Percentiles rank a stretch among this genome's conserved stretches.
These are phyloP conservation scores for Drosophila limbata DNA, from an alignment of 2,888 invertebrate species.

Conservation along the genomic window DNA sequence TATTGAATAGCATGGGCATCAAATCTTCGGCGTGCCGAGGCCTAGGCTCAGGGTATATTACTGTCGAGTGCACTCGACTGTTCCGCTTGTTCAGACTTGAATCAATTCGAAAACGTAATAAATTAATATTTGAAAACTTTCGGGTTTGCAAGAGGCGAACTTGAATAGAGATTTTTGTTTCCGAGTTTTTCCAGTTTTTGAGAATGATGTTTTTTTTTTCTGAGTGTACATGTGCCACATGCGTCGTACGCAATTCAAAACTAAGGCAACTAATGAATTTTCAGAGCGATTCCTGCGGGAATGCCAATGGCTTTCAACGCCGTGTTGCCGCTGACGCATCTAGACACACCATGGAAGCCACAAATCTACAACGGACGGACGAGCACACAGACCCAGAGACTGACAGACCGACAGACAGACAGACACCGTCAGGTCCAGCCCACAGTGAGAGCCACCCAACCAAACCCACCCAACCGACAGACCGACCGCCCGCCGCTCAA, in stretches of 20 bases:
- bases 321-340: conserved; percentile 31
- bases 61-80: too few relatives aligned
- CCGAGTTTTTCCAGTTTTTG: too few relatives aligned
- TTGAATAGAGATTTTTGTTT: too few relatives aligned
- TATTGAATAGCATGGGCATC: too few relatives aligned
- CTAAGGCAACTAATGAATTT: conserved; percentile 78
- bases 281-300: conserved; percentile 74
- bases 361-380: conserved; percentile 48
- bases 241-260: conserved; percentile 55
- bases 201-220: neutral
- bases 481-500: conserved; percentile 27
- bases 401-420: conserved; percentile 26
- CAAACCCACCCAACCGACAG: conserved; percentile 1
- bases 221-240: conserved; percentile 21
- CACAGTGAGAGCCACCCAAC: conserved; percentile 41
- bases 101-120: too few relatives aligned
- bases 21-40: too few relatives aligned
- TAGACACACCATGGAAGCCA: conserved; percentile 59
- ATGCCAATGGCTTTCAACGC: conserved; percentile 52
- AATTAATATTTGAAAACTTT: too few relatives aligned
- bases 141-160: too few relatives aligned
- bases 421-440: conserved; percentile 42
- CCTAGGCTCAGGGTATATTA: too few relatives aligned
- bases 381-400: neutral
- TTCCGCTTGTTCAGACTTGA: too few relatives aligned